phyloP scores from a whole-genome alignment of 1,140 invertebrate species.

The Heterodera schachtii region DNA sequence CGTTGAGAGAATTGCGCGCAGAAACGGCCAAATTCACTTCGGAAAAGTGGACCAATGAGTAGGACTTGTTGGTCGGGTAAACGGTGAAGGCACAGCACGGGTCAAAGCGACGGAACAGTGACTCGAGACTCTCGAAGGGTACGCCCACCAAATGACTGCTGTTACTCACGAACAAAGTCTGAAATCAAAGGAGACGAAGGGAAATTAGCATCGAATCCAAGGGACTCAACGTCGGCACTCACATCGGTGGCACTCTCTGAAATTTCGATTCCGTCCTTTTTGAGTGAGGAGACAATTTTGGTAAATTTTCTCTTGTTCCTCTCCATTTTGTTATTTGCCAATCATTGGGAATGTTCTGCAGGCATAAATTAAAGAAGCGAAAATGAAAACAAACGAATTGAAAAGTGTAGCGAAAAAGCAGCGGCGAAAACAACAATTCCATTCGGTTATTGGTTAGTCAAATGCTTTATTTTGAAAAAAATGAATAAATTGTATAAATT shows the following conservation, averaged over 20 bases:
- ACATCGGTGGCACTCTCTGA: constrained; percentile 22
- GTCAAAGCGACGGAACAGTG: constrained; percentile 26
- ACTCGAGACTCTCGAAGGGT: constrained; percentile 29
- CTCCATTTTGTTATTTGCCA: no score
- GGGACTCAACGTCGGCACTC: not conserved
- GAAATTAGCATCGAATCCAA: no score
- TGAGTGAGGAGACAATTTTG: not conserved
- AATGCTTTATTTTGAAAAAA: no score
- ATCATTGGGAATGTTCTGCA: no score
- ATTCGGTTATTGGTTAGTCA: no score
- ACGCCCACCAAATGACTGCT: constrained; percentile 33
- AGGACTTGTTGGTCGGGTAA: constrained; percentile 31
- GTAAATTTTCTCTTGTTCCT: not conserved
- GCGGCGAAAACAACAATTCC: no score
- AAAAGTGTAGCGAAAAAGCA: no score
- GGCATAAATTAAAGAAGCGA: no score
- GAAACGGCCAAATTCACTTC: constrained; percentile 20
- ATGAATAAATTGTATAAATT: no score
- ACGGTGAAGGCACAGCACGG: constrained; percentile 27
- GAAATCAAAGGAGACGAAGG: not conserved
- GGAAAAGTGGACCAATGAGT: constrained; percentile 36
- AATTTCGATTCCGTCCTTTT: not conserved
- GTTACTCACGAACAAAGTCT: constrained; percentile 29
- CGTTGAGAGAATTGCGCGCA: not conserved
- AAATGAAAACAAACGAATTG: no score